A percentile compares a stretch with the other conserved stretches of the same genome.
Conservation (phyloP, 64 coral and sea anemone species). For the Actinia tenebrosa region DNA sequence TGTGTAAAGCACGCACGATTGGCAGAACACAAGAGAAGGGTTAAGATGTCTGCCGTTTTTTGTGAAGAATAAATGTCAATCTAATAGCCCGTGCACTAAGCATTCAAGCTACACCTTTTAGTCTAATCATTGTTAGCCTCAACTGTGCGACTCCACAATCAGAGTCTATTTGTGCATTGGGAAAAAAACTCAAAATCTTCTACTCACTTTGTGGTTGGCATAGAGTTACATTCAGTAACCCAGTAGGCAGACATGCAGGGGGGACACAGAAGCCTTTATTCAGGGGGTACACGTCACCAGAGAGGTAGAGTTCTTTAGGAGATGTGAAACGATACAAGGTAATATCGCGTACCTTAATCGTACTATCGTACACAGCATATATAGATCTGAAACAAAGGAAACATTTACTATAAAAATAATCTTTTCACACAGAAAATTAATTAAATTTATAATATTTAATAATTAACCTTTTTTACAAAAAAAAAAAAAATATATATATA, state of each 20-base stretch:
- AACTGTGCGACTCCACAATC: not conserved
- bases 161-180: not conserved
- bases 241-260: constrained; percentile 63
- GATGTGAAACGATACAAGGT: constrained; percentile 73
- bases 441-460: no score
- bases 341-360: constrained; percentile 47
- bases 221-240: constrained; percentile 56
- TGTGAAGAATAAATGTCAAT: no score
- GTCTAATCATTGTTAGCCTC: no score
- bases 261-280: constrained; percentile 84
- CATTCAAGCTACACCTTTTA: no score
- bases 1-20: no score
- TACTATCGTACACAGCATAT: constrained; percentile 49
- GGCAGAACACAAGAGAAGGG: no score
- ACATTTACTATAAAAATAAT: not conserved
- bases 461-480: no score
- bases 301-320: constrained; percentile 54
- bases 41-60: no score
- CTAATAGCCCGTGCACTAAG: no score
- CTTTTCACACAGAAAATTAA: no score
- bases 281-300: constrained; percentile 57
- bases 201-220: constrained; percentile 85
- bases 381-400: constrained; percentile 43
- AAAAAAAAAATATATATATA: no score
- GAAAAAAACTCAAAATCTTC: not conserved